Percentiles rank a stretch among this genome's conserved stretches.
These are phyloP conservation scores for Dipus sagitta DNA, from an alignment of 2,797 vertebrate genomes.

Conservation along the genomic window DNA sequence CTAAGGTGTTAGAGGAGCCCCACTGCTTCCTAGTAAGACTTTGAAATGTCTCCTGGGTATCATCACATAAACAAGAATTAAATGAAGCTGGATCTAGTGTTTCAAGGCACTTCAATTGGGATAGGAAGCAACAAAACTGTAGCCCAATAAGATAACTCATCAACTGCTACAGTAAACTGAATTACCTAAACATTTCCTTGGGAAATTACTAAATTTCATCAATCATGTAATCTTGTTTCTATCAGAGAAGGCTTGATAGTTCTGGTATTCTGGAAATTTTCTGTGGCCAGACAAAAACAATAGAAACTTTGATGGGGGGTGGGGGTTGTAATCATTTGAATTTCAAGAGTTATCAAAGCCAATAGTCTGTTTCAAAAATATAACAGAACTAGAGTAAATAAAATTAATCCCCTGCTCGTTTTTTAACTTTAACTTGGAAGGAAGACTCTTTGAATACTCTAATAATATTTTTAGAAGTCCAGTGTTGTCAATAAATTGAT, in stretches of 20 bases:
- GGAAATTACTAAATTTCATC: conserved; percentile 21
- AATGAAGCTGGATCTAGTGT: conserved; percentile 57
- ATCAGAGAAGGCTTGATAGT: conserved; percentile 39
- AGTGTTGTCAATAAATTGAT: neutral
- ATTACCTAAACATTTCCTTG: conserved; percentile 35
- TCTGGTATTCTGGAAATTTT: conserved; percentile 49
- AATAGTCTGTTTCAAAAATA: neutral
- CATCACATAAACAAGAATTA: conserved; percentile 35
- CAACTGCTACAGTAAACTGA: conserved; percentile 52
- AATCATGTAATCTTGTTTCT: conserved; percentile 13
- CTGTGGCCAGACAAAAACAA: conserved; percentile 12
- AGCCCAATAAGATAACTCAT: conserved; percentile 51
- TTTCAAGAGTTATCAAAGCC: conserved; percentile 50
- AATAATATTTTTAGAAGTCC: neutral
- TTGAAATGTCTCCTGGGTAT: neutral
- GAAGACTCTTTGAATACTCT: neutral
- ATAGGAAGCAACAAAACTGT: conserved; percentile 58
- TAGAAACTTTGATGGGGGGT: neutral
- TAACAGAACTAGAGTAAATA: neutral
- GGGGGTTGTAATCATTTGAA: neutral
- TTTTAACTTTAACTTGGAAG: neutral
- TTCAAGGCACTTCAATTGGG: conserved; percentile 34
- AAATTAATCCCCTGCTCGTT: neutral
- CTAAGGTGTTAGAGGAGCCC: conserved; percentile 22
- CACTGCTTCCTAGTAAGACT: neutral